phyloP scores from a whole-genome alignment of 2,113 vertebrate genomes.

The Daboia siamensis region DNA sequence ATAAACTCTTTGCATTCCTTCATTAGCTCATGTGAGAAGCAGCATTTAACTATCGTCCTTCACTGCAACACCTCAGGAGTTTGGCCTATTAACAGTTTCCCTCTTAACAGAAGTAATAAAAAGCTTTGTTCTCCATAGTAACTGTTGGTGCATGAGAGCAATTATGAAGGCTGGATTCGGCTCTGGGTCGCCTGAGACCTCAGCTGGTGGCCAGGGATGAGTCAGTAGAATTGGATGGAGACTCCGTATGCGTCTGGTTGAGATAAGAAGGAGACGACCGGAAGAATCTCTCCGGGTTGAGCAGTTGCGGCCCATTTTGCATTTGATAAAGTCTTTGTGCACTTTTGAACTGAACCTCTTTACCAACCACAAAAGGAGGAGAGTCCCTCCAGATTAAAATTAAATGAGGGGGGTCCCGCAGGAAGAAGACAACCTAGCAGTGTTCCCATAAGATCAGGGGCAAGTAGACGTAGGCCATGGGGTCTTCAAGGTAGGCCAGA shows the following conservation, averaged over 20 bases:
- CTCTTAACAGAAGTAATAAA: slow-evolving; percentile 2
- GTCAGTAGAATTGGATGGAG: not conserved
- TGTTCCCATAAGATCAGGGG: too few species aligned
- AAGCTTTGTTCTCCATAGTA: not conserved
- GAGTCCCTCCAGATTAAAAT: not conserved
- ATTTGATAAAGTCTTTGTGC: not conserved
- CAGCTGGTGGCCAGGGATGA: not conserved
- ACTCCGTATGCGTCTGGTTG: not conserved
- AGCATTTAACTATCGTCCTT: not conserved
- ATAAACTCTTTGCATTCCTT: not conserved
- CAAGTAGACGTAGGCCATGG: too few species aligned
- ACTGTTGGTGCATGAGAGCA: not conserved
- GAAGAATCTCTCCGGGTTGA: not conserved
- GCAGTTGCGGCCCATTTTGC: not conserved
- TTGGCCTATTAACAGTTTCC: not conserved
- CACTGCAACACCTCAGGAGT: not conserved
- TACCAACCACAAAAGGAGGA: not conserved
- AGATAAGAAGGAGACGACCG: not conserved
- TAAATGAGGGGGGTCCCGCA: not conserved
- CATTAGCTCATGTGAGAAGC: not conserved
- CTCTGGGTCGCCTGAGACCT: not conserved
- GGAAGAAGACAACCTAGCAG: too few species aligned
- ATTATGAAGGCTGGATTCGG: not conserved
- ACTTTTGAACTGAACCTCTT: not conserved
- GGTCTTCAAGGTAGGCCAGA: too few species aligned